Evolutionary conservation across 2,888 invertebrate species (phyloP).

Genomic region (Andrena bucephala): DNA sequence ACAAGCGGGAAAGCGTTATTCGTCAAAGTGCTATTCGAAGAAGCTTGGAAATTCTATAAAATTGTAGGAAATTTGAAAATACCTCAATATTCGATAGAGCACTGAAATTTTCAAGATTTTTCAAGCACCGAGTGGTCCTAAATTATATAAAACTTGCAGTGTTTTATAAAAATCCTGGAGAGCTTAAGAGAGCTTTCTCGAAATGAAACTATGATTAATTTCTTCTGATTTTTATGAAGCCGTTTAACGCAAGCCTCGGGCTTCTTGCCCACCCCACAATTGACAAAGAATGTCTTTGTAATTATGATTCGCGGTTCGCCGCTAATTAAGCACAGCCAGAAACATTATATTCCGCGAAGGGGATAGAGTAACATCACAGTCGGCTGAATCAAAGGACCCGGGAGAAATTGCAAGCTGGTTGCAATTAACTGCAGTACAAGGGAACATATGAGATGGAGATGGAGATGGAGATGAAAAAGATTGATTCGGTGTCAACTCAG

Average conservation of each 20-base stretch:
- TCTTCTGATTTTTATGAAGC: background rate
- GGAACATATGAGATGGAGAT: background rate
- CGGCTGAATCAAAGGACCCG: conserved; percentile 49
- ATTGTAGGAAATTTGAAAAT: too few relatives aligned
- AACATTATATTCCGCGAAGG: conserved; percentile 34
- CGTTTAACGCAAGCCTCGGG: background rate
- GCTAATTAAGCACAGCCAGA: conserved; percentile 35
- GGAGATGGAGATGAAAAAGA: background rate
- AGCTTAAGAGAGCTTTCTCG: too few relatives aligned
- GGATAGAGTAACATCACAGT: conserved; percentile 23
- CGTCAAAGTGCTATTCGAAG: too few relatives aligned
- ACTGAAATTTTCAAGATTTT: too few relatives aligned
- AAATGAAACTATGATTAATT: too few relatives aligned
- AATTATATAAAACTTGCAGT: too few relatives aligned
- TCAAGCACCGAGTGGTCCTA: too few relatives aligned
- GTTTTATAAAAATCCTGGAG: too few relatives aligned
- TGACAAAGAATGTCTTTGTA: conserved; percentile 42
- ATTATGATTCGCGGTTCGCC: conserved; percentile 21
- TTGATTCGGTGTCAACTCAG: background rate
- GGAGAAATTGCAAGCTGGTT: conserved; percentile 64
- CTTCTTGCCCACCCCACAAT: background rate
- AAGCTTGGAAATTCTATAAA: too few relatives aligned
- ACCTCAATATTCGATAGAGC: too few relatives aligned
- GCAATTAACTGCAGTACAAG: conserved; percentile 67
- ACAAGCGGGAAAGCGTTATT: too few relatives aligned